Conservation (phyloP, 2,113 vertebrate species). For the Dicentrarchus labrax region DNA sequence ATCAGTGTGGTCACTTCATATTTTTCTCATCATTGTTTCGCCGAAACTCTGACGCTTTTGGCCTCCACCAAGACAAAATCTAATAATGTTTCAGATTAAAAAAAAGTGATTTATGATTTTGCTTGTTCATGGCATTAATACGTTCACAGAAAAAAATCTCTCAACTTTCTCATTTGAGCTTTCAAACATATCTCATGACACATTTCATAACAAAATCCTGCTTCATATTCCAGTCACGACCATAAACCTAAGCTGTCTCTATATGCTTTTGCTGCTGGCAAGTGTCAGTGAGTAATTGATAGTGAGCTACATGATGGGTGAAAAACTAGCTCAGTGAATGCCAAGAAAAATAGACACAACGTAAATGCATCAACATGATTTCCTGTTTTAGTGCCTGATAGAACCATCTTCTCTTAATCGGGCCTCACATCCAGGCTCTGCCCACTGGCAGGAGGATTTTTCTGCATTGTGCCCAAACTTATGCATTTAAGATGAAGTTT, state of each 20-base stretch:
- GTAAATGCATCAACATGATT: conserved; percentile 53
- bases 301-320: conserved; percentile 43
- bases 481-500: conserved; percentile 54
- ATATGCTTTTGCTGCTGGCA: conserved; percentile 51
- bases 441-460: conserved; percentile 28
- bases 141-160: conserved; percentile 39
- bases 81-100: conserved; percentile 30
- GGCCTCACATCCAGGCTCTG: conserved; percentile 23
- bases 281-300: conserved; percentile 74
- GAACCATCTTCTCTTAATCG: conserved; percentile 42
- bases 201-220: conserved; percentile 54
- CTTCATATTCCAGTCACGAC: conserved; percentile 60
- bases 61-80: conserved; percentile 27
- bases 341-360: conserved; percentile 60
- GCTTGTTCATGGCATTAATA: conserved; percentile 25
- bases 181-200: conserved; percentile 36
- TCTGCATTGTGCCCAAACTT: conserved; percentile 50
- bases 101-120: conserved; percentile 34
- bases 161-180: conserved; percentile 37
- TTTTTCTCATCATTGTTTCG: conserved; percentile 12
- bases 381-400: conserved; percentile 51
- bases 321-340: conserved; percentile 61
- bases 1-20: conserved; percentile 23
- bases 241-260: conserved; percentile 54
- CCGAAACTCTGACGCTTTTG: conserved; percentile 1